Base-by-base conservation (phyloP, 2,888 invertebrate genomes). In the Azorinus chamasolen region DNA sequence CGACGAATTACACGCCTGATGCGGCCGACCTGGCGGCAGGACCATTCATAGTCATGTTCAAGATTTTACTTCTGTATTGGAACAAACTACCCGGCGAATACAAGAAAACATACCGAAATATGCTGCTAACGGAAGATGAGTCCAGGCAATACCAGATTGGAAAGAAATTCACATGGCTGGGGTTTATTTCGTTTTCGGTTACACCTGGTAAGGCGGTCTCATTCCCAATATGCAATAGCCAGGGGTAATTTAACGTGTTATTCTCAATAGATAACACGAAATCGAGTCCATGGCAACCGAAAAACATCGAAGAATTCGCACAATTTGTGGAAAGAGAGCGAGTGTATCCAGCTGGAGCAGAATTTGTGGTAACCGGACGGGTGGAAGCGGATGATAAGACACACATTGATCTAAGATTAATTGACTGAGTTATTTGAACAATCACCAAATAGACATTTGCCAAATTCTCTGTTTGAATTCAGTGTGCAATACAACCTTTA, bases 261-360 rank as follows among this genome's bases (percentile, higher is more conserved):
- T 81, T 83, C 48, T 59, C 46, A 0, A 77, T 83, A 25, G 69
- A 79, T 37, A 83, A 83, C 57, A 61, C 53, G 1, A 41, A 43
- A 12, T 14, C 25, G 3, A 62, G 50, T 27, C 48, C 43, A 1
- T 79, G 80, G 76, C 66, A 71, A 41, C 83, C 79, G 8, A 53
- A 76, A 50, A 57, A 83, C 51, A 79, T 83, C n/a, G 71, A 72
- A 24, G 25, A 50, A 12, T 78, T 71, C 37, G 80, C 83, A 1
- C 41, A 45, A 20, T 79, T 68, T 25, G 48, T 46, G 43, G 80
- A 83, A 37, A 58, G 61, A 1, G 83, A 83, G 46, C 76, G 83
- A 37, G 65, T 75, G 8, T 83, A 83, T 54, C 83, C 83, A 0
- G 76, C 76, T 16, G 83, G 83, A 12, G 73, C 76, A 12, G 27